Conservation (phyloP, 2,113 vertebrate species). For the Ochotona princeps region DNA sequence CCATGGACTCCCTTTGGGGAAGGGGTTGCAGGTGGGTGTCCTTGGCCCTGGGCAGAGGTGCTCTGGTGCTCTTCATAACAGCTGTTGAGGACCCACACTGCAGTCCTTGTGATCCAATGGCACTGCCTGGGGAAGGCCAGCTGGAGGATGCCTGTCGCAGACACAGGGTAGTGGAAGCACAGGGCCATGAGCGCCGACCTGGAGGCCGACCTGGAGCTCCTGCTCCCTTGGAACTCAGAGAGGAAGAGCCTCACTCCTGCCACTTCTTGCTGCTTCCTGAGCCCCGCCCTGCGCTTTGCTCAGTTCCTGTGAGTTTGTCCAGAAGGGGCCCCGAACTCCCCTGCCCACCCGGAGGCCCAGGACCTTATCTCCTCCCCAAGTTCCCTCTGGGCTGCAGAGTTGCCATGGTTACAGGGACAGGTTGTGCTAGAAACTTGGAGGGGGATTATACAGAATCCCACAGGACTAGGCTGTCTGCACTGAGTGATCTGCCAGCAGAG, state of each 20-base stretch:
- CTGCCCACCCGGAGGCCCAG: not conserved
- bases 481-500: not conserved
- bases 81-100: not conserved
- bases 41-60: not conserved
- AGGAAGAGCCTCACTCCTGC: not conserved
- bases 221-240: not conserved
- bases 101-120: not conserved
- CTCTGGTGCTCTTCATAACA: not conserved
- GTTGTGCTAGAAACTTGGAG: conserved; percentile 44
- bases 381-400: conserved; percentile 22
- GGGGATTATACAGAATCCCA: conserved; percentile 53
- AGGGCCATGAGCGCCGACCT: not conserved
- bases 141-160: not conserved
- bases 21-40: not conserved
- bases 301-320: not conserved
- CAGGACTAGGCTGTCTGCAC: conserved; percentile 12
- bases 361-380: conserved; percentile 38
- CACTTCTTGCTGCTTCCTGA: not conserved
- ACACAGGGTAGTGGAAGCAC: not conserved
- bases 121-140: not conserved
- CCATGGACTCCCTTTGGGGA: not conserved
- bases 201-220: not conserved
- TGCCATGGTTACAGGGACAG: conserved; percentile 53
- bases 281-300: not conserved
- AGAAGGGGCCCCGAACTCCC: not conserved